Evolutionary conservation across 2,797 vertebrate genomes (phyloP).

Genomic region (Myiotriccus ornatus): DNA sequence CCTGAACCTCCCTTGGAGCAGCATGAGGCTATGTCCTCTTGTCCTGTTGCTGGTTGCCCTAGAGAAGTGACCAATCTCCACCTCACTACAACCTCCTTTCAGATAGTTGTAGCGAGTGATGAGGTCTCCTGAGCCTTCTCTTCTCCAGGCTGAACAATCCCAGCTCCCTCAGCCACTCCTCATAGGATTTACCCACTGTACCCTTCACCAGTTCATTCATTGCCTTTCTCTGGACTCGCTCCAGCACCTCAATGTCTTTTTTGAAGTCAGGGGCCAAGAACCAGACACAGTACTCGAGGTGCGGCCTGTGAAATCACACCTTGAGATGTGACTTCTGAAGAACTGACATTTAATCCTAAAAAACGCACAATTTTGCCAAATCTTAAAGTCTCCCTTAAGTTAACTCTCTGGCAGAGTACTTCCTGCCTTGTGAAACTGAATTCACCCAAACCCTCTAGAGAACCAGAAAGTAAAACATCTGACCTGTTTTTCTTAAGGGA

Average conservation of each 20-base stretch:
- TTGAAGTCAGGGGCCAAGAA: neutral
- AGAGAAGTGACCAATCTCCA: neutral
- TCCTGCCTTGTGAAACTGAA: neutral
- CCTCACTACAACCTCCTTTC: neutral
- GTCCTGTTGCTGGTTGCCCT: neutral
- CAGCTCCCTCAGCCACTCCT: neutral
- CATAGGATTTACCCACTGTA: neutral
- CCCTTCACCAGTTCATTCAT: neutral
- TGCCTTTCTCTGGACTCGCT: neutral
- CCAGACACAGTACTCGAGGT: fast-evolving
- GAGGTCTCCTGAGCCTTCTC: neutral
- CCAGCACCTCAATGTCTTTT: neutral
- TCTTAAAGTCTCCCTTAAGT: neutral
- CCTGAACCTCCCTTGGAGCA: neutral
- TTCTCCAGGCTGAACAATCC: neutral
- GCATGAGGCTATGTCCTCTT: neutral
- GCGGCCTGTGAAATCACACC: neutral
- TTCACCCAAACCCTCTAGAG: neutral
- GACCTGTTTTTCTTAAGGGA: neutral
- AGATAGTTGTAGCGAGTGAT: fast-evolving
- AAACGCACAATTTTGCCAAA: neutral
- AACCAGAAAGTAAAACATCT: neutral
- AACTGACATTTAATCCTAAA: neutral
- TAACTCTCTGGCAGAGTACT: neutral
- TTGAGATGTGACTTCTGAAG: neutral